These are phyloP conservation scores for Lordiphosa clarofinis DNA, from an alignment of 1,140 invertebrate species.

Conservation along the genomic window DNA sequence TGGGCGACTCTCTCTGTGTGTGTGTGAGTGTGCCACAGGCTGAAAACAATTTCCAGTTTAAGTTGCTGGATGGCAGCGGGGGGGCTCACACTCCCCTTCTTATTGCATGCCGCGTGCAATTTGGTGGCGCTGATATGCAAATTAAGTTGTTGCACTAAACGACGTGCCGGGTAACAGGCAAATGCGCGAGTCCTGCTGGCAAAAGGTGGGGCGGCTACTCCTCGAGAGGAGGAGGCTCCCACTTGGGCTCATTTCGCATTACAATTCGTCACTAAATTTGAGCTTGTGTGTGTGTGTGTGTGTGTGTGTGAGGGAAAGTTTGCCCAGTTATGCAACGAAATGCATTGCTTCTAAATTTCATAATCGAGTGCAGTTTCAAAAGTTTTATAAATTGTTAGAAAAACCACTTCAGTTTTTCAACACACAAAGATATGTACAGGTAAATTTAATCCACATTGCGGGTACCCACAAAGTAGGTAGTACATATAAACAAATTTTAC, in stretches of 20 bases:
- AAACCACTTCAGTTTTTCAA: no score
- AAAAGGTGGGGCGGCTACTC: slow-evolving; percentile 25
- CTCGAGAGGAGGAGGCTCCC: slow-evolving; percentile 4
- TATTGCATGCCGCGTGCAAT: slow-evolving; percentile 73
- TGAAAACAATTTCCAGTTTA: slow-evolving; percentile 64
- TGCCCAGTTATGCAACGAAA: slow-evolving; percentile 31
- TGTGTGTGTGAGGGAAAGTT: slow-evolving; percentile 34
- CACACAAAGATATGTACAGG: no score
- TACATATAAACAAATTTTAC: no score
- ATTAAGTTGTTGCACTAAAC: slow-evolving; percentile 77
- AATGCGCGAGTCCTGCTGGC: slow-evolving; percentile 10
- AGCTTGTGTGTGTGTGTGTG: slow-evolving; percentile 8
- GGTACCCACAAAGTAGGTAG: no score
- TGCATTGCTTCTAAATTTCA: slow-evolving; percentile 25
- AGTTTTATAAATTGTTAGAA: no score
- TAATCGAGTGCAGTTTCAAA: slow-evolving; percentile 10
- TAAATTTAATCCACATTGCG: no score
- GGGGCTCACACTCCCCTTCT: not conserved
- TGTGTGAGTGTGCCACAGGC: slow-evolving; percentile 35
- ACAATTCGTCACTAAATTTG: slow-evolving; percentile 64
- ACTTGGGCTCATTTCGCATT: slow-evolving; percentile 62
- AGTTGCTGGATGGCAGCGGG: slow-evolving; percentile 27
- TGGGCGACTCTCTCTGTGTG: not conserved
- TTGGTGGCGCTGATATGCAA: slow-evolving; percentile 74
- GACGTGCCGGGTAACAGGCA: slow-evolving; percentile 68